A percentile compares a stretch with the other conserved stretches of the same genome.
phyloP scores from a whole-genome alignment of 2,113 vertebrate genomes.

The Pelmatolapia mariae region DNA sequence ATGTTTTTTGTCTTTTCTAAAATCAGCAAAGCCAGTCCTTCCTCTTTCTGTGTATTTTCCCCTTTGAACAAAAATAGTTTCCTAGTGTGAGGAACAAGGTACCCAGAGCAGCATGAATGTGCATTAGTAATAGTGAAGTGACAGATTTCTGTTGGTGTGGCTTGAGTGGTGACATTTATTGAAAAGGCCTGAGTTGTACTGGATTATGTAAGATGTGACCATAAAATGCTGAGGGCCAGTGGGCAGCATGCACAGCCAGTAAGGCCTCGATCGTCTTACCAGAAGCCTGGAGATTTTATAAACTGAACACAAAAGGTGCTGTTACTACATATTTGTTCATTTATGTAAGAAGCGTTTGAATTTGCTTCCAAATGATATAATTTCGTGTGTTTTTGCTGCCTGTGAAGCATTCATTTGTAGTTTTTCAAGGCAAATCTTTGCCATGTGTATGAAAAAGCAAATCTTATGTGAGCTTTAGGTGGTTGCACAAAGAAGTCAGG shows the following conservation, averaged over 20 bases:
- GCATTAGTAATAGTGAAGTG: neutral
- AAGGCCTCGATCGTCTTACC: neutral
- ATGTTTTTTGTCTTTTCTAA: neutral
- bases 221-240: neutral
- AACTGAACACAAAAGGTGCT: neutral
- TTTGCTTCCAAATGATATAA: neutral
- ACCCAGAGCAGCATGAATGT: neutral
- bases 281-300: neutral
- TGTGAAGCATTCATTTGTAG: neutral
- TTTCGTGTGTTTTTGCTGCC: neutral
- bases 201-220: neutral
- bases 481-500: slow-evolving; percentile 29
- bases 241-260: neutral
- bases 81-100: neutral
- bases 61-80: neutral
- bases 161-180: neutral
- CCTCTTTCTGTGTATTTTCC: neutral
- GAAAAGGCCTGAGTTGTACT: neutral
- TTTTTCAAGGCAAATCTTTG: neutral
- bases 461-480: neutral
- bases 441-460: neutral
- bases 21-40: neutral
- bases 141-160: neutral
- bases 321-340: neutral
- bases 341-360: neutral